Evolutionary conservation across 2,113 vertebrate genomes (phyloP).

Genomic region (Salminus brasiliensis): DNA sequence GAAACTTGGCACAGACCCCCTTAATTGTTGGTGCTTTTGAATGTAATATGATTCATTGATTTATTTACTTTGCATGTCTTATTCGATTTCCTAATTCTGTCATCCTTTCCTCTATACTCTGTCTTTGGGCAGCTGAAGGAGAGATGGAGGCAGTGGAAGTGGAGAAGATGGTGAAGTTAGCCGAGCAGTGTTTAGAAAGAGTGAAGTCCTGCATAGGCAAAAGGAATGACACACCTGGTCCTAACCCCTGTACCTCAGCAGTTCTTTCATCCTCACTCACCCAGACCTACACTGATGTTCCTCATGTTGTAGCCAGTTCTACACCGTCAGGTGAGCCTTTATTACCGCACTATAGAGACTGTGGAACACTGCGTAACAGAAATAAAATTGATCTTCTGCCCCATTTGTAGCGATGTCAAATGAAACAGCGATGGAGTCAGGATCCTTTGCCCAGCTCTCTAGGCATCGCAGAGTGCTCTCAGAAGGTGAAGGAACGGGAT

Average conservation of each 20-base stretch:
- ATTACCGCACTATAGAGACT: neutral
- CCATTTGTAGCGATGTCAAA: constrained; percentile 30
- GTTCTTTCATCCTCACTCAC: constrained; percentile 1
- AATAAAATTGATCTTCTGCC: neutral
- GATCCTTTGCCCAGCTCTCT: constrained; percentile 35
- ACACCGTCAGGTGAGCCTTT: constrained; percentile 27
- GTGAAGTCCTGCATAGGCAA: constrained; percentile 82
- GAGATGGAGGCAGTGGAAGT: constrained; percentile 76
- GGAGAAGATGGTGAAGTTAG: constrained; percentile 89
- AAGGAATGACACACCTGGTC: constrained; percentile 29
- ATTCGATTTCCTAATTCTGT: too few species aligned
- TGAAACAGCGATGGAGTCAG: constrained; percentile 9
- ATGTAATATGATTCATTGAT: too few species aligned
- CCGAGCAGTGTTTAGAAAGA: constrained; percentile 92
- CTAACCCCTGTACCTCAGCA: neutral
- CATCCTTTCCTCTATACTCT: neutral
- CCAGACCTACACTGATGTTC: neutral
- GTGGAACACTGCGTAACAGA: neutral
- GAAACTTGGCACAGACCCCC: too few species aligned
- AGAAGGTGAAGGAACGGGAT: constrained; percentile 77
- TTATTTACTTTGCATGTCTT: too few species aligned
- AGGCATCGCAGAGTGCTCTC: constrained; percentile 79
- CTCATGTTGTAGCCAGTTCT: neutral
- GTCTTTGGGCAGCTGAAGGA: constrained; percentile 61
- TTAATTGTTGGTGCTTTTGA: too few species aligned